Evolutionary conservation across 2,797 vertebrate genomes (phyloP), one percentile per base, ranked within the genome.

Genomic region (Mormyrus hasselquistii): DNA sequence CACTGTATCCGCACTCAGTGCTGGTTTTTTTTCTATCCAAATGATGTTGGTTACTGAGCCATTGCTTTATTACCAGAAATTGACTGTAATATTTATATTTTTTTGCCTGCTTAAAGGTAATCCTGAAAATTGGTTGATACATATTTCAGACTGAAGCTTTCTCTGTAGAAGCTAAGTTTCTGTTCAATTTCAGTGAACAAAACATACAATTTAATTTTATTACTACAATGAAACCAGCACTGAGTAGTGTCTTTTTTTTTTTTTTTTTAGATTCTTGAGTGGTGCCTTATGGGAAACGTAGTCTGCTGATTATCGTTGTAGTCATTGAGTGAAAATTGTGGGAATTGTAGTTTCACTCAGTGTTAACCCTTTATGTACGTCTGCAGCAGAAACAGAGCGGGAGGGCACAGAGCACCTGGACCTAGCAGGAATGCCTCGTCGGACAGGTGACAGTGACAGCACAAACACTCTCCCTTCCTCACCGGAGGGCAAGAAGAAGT

Each of bases 401-500:
- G 97, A 95, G 91, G 96, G 96, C 88, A 95, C 96, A 0, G 98
- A 99, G 87, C 97, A 97, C 91, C 94, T 99, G 90, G 98, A 98
- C 93, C 94, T 99, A 91, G 97, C 97, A 1, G 96, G 97, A 12
- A 89, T 97, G 29, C 95, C 98, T 0, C 96, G 97, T 90, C 96
- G 91, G 69, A 94, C 97, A 0, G 91, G 95, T 22, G 97, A 96
- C 91, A 94, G 94, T 0, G 97, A 96, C 91, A 96, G 96, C 90
- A 95, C 95, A 41, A 93, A 97, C 90, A 95, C 97, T 0, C 95
- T 97, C 1, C 95, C 98, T 14, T 95, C 97, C 0, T 98, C 97
- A 79, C 96, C 97, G 0, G 98, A 99, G 90, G 94, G 95, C 92
- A 98, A 93, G 93, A 99, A 99, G 91, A 99, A 99, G 92, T 95